Conservation (phyloP, 2,888 invertebrate species). For the Pilophorus perplexus region DNA sequence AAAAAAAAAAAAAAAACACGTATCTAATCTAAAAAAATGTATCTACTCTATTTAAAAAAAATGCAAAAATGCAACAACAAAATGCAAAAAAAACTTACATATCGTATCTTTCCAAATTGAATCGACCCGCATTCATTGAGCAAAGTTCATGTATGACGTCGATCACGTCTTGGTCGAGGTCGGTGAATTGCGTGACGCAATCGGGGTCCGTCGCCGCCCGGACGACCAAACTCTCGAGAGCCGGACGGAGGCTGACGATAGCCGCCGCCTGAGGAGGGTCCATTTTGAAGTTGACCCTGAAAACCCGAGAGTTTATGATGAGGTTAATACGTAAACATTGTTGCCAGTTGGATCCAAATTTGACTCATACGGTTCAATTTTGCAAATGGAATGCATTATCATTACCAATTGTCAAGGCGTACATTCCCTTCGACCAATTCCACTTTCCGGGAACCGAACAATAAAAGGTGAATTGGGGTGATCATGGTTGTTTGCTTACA, state of each 20-base stretch:
- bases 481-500: conserved; percentile 98
- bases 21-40: background rate
- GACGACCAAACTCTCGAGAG: conserved; percentile 80
- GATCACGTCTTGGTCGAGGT: conserved; percentile 66
- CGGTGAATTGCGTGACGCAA: conserved; percentile 64
- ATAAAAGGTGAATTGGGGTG: conserved; percentile 83
- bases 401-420: conserved; percentile 83
- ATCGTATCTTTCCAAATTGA: conserved; percentile 42
- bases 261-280: conserved; percentile 72
- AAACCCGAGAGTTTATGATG: background rate
- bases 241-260: conserved; percentile 82
- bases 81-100: conserved; percentile 36
- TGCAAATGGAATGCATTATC: too few species aligned
- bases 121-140: conserved; percentile 70
- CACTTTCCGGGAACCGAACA: conserved; percentile 88
- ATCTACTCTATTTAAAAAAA: background rate
- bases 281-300: conserved; percentile 80
- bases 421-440: conserved; percentile 74
- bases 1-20: background rate
- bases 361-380: too few species aligned
- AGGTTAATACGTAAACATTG: background rate
- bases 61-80: background rate
- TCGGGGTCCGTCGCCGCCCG: conserved; percentile 78
- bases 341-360: background rate
- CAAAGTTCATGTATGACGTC: conserved; percentile 72